Evolutionary conservation across 1,140 invertebrate genomes (phyloP).

Genomic region (Parasteatoda tepidariorum): DNA sequence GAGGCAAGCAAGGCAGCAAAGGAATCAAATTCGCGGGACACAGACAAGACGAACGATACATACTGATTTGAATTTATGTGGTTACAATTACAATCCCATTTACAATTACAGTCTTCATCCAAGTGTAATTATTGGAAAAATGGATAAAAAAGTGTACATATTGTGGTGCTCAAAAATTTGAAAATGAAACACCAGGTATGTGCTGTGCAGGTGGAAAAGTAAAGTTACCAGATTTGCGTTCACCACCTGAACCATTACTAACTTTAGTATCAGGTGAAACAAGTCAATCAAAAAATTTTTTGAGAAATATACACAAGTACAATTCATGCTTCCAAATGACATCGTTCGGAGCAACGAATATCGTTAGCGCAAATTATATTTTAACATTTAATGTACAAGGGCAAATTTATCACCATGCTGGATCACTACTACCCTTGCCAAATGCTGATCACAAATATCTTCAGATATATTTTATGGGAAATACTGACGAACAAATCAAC

Average conservation of each 20-base stretch:
- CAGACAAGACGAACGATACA: no score
- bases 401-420: no score
- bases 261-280: conserved; percentile 20
- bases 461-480: conserved; percentile 6
- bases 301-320: conserved; percentile 66
- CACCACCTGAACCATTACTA: conserved; percentile 62
- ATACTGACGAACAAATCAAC: background rate
- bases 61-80: no score
- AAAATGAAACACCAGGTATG: conserved; percentile 67
- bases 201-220: conserved; percentile 68
- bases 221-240: conserved; percentile 64
- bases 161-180: conserved; percentile 65
- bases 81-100: no score
- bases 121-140: no score
- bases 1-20: no score
- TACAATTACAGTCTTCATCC: no score
- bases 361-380: conserved; percentile 14
- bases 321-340: conserved; percentile 68
- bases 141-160: conserved; percentile 5
- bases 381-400: background rate
- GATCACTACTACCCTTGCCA: conserved; percentile 2
- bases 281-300: background rate
- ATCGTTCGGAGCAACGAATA: conserved; percentile 58
- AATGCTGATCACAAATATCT: conserved; percentile 16
- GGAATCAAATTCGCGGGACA: no score